Conservation (phyloP, 2,113 vertebrate genomes). For the Zapornia atra region DNA sequence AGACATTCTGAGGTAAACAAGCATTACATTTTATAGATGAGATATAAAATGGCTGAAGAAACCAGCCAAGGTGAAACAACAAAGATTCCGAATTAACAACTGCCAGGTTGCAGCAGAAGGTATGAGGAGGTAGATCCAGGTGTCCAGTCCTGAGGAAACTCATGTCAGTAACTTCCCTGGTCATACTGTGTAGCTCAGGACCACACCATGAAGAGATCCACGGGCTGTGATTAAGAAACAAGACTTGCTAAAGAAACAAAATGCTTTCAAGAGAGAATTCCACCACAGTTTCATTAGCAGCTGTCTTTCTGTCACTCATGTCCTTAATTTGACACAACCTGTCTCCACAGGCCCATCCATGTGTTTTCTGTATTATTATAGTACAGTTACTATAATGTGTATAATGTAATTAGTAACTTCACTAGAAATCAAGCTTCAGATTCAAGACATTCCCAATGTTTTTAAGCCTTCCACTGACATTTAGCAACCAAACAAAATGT, state of each 20-base stretch:
- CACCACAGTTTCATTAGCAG: background rate
- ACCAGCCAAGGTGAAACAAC: background rate
- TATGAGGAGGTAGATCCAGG: background rate
- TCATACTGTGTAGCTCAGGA: background rate
- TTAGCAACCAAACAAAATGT: background rate
- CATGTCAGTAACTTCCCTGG: background rate
- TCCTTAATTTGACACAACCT: background rate
- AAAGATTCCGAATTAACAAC: background rate
- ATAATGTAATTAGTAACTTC: background rate
- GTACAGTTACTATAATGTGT: too few species aligned
- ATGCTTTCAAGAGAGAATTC: background rate
- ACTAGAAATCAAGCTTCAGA: background rate
- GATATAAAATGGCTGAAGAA: background rate
- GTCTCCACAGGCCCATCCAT: background rate
- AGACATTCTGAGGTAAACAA: slow-evolving; percentile 20
- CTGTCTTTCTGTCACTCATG: background rate
- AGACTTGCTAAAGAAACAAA: background rate
- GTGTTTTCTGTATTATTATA: background rate
- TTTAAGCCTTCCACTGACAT: background rate
- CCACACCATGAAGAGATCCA: background rate
- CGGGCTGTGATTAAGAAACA: background rate
- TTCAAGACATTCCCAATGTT: background rate
- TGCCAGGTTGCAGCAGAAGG: background rate
- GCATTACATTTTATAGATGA: background rate
- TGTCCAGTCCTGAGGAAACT: background rate